Conservation (phyloP, 2,888 invertebrate species). For the Ornithoptera priamus region DNA sequence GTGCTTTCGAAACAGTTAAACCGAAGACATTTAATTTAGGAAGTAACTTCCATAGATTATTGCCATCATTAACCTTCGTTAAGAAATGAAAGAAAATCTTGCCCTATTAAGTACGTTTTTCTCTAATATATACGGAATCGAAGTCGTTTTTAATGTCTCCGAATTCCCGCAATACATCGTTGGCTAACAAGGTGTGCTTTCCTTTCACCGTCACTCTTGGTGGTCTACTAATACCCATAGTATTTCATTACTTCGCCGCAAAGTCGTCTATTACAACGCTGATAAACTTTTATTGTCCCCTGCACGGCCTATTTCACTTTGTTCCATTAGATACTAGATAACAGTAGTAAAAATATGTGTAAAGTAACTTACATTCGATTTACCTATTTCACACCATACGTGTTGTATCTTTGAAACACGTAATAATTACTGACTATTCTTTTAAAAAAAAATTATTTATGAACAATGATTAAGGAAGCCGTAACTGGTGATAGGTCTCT, state of each 20-base stretch:
- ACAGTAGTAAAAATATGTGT: constrained; percentile 23
- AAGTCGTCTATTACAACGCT: constrained; percentile 35
- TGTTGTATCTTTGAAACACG: neutral
- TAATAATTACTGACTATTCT: neutral
- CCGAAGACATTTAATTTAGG: constrained; percentile 3
- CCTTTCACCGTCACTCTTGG: constrained; percentile 51
- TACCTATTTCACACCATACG: constrained; percentile 10
- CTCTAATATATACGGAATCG: constrained; percentile 30
- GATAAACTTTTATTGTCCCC: constrained; percentile 64
- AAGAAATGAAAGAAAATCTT: constrained; percentile 9
- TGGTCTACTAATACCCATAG: constrained; percentile 56
- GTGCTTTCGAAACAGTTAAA: neutral
- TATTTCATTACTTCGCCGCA: constrained; percentile 55
- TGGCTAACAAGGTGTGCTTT: constrained; percentile 35
- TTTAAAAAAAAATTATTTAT: neutral
- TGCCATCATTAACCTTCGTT: constrained; percentile 18
- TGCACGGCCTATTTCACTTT: constrained; percentile 48
- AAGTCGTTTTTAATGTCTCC: constrained; percentile 39
- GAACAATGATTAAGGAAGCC: too few species aligned
- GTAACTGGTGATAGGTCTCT: too few species aligned
- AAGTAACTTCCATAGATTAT: constrained; percentile 12
- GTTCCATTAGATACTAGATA: constrained; percentile 51
- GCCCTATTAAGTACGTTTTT: constrained; percentile 12
- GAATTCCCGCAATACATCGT: constrained; percentile 51
- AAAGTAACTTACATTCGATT: neutral